Conservation (phyloP, 2,797 vertebrate genomes). For the Valencia hispanica region DNA sequence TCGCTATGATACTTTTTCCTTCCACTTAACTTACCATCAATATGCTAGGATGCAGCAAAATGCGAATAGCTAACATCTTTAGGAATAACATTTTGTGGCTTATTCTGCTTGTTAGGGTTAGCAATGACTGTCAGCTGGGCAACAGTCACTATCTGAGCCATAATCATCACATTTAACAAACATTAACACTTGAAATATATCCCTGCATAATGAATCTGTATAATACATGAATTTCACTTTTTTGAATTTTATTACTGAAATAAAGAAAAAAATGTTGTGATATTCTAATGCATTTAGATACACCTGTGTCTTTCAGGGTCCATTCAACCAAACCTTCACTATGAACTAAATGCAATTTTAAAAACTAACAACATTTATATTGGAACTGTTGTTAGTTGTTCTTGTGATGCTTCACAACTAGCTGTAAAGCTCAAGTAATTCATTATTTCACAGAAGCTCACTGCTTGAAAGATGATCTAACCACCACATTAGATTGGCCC, state of each 20-base stretch:
- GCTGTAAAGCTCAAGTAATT: not conserved
- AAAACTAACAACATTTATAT: no score
- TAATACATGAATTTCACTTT: not conserved
- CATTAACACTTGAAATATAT: not conserved
- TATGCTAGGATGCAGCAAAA: not conserved
- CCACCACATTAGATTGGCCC: not conserved
- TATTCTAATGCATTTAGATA: not conserved
- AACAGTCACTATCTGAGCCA: not conserved
- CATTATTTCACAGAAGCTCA: slow-evolving; percentile 8
- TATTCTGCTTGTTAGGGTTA: not conserved
- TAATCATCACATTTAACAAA: not conserved
- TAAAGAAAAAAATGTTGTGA: no score
- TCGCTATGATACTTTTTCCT: not conserved
- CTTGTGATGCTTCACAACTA: not conserved
- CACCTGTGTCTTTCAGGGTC: not conserved
- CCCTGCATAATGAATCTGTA: not conserved
- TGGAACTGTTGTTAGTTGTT: no score
- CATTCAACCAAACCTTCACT: no score
- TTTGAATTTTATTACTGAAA: not conserved
- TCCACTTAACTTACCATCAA: not conserved
- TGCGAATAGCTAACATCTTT: no score
- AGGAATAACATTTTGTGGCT: not conserved
- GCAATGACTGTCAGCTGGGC: not conserved
- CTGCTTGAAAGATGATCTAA: slow-evolving; percentile 4
- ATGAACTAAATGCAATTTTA: no score